Evolutionary conservation across 2,113 vertebrate genomes (phyloP), one percentile per base, ranked within the genome.

Genomic region (Sporophila hypoxantha): DNA sequence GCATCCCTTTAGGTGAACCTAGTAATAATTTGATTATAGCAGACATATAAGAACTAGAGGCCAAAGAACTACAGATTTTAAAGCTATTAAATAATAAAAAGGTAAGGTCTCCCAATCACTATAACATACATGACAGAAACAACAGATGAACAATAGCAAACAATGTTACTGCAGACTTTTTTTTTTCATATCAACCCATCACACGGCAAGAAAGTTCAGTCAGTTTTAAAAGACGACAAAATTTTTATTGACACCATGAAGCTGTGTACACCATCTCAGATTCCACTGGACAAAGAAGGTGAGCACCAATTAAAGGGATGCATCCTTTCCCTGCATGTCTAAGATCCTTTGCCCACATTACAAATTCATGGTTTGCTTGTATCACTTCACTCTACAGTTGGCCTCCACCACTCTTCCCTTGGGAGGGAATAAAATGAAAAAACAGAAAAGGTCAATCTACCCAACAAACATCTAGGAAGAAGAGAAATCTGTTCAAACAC

Each of bases 61-160:
- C 23, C 76, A 70, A 82, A 65, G 37, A 82, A 44, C 19, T 29
- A 76, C 13, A 87, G 32, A 67, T 39, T 82, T 71, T 56, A 82
- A 87, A 93, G 36, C 34, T 55, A 77, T 50, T 83, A 76, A 89
- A 85, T 50, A 76, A 74, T 64, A 61, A 67, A 92, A 87, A 65
- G 4, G 10, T n/a, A 82, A 82, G 17, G 19, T 16, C 17, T 77
- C 53, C 44, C 47, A 64, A 37, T 44, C n/a, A 61, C 32, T 44
- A 4, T 18, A 70, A 59, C 4, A 46, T 29, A 47, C 23, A 8
- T 16, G 14, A 80, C 21, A 76, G 32, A 85, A 89, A 44, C 20
- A 87, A 61, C 17, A 61, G 9, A 49, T 49, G 32, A 85, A 79
- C 12, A 68, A 79, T 2, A 69, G 23, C 16, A 76, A 82, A 70